A percentile compares a stretch with the other conserved stretches of the same genome.
Evolutionary conservation across 2,113 vertebrate genomes (phyloP).

Genomic region (Pelecanus crispus): DNA sequence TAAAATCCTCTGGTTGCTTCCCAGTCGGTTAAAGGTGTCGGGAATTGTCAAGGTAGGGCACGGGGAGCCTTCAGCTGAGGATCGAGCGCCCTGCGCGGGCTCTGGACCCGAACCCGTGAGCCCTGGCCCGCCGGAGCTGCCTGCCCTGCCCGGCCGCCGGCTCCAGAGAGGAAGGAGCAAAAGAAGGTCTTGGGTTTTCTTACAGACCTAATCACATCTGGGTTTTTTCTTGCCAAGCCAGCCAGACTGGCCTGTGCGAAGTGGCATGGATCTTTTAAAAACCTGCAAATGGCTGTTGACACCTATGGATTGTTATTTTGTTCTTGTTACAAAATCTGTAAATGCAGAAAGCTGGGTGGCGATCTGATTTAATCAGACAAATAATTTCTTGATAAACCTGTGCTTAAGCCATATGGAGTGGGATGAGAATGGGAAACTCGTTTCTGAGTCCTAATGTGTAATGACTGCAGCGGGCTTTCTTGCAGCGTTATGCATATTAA

Average conservation of each 20-base stretch:
- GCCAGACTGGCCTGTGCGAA: background rate
- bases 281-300: background rate
- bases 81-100: background rate
- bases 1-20: background rate
- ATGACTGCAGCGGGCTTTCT: background rate
- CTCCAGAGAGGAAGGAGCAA: background rate
- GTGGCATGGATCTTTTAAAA: background rate
- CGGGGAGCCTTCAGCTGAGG: fast-evolving
- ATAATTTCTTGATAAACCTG: background rate
- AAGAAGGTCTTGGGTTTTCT: background rate
- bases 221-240: background rate
- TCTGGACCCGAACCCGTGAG: background rate
- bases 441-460: background rate
- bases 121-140: background rate
- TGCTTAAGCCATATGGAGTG: background rate
- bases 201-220: background rate
- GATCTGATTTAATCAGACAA: conserved; percentile 17
- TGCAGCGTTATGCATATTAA: background rate
- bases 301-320: background rate
- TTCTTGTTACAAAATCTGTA: background rate
- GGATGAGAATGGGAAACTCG: background rate
- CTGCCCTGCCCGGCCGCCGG: background rate
- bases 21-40: fast-evolving
- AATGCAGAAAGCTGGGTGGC: background rate
- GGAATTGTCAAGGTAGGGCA: background rate